A percentile compares a stretch with the other conserved stretches of the same genome.
phyloP scores from a whole-genome alignment of 1,140 invertebrate genomes.

The Aphis craccivora region DNA sequence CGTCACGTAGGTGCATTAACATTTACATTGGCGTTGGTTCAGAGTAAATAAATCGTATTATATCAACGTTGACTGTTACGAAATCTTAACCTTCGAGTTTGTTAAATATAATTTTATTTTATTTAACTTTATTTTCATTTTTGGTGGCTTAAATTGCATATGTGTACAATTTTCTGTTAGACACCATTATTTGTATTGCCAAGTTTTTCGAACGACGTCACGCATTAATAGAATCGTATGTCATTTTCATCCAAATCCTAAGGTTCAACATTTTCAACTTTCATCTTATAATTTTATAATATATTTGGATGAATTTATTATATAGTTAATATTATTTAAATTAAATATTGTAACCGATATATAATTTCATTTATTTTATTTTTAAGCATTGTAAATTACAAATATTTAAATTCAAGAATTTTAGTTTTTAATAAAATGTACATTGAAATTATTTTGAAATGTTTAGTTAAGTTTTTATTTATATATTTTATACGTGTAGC shows the following conservation, averaged over 20 bases:
- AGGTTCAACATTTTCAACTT: background rate
- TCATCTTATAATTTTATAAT: background rate
- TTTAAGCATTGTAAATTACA: background rate
- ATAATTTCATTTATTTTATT: background rate
- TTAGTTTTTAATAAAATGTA: background rate
- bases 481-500: background rate
- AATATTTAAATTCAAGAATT: background rate
- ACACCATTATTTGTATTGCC: background rate
- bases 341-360: no score
- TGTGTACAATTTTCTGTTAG: background rate
- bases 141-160: background rate
- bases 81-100: background rate
- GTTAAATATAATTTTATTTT: background rate
- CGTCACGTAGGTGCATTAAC: background rate
- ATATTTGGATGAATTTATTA: no score
- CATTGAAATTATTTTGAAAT: no score
- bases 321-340: no score
- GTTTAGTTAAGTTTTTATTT: background rate
- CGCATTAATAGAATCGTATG: background rate
- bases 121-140: background rate
- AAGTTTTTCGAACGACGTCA: background rate
- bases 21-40: background rate
- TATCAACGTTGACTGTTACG: background rate
- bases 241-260: background rate
- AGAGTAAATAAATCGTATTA: constrained; percentile 4